These are phyloP conservation scores for Chrysocyon brachyurus DNA, from an alignment of 2,797 vertebrate species.

Conservation along the genomic window DNA sequence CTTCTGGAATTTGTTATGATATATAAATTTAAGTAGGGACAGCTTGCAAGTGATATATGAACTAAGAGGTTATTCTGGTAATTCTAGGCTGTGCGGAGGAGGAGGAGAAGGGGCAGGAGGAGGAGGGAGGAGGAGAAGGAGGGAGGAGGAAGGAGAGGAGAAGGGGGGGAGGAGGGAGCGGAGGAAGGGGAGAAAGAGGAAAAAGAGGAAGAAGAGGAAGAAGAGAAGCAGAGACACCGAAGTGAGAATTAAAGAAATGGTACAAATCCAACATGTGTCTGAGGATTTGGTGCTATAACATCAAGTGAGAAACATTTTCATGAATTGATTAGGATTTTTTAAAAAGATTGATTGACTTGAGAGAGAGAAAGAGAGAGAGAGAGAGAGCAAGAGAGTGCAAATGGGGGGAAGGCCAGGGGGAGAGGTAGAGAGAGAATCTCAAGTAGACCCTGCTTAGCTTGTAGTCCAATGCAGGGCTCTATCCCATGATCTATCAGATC, in stretches of 20 bases:
- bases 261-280: not conserved
- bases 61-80: not conserved
- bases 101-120: too few species aligned
- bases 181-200: too few species aligned
- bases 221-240: not conserved
- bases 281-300: not conserved
- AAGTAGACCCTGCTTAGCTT: not conserved
- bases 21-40: constrained; percentile 34
- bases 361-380: not conserved
- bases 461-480: not conserved
- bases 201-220: too few species aligned
- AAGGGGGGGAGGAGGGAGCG: too few species aligned
- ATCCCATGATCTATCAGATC: not conserved
- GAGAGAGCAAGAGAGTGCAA: accelerated
- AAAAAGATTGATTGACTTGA: not conserved
- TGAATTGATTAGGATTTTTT: not conserved
- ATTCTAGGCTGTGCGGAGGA: not conserved
- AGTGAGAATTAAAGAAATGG: not conserved
- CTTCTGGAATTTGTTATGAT: not conserved
- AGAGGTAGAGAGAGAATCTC: not conserved
- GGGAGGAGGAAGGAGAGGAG: too few species aligned
- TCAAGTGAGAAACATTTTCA: not conserved
- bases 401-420: too few species aligned
- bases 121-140: too few species aligned
- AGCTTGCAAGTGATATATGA: not conserved